These are phyloP conservation scores for Podabrus alpinus DNA, from an alignment of 2,888 invertebrate genomes.

Conservation along the genomic window DNA sequence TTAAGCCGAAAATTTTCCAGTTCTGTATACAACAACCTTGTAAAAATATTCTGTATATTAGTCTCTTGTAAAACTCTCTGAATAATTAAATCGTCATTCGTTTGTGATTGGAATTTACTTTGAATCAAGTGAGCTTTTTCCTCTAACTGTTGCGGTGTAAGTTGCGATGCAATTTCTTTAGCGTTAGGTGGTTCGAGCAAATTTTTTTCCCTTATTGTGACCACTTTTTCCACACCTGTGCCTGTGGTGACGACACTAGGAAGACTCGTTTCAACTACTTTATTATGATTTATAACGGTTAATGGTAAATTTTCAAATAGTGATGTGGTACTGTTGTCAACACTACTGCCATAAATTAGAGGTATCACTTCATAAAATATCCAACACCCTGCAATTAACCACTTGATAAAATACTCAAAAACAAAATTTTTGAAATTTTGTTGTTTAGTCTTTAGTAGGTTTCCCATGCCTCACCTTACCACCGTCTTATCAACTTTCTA, in stretches of 20 bases:
- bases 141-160: conserved; percentile 51
- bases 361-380: conserved; percentile 43
- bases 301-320: not conserved
- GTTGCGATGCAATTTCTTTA: conserved; percentile 34
- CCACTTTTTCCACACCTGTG: not conserved
- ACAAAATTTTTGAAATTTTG: conserved; percentile 32
- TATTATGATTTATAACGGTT: not conserved
- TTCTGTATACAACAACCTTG: no score
- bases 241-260: not conserved
- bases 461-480: conserved; percentile 46
- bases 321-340: not conserved
- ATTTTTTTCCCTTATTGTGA: conserved; percentile 39
- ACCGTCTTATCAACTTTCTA: conserved; percentile 35
- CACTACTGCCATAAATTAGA: conserved; percentile 27
- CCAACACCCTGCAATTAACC: conserved; percentile 51
- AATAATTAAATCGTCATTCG: no score
- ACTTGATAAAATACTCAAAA: conserved; percentile 40
- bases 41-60: no score
- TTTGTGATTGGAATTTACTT: no score
- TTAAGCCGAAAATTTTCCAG: conserved; percentile 8
- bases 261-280: not conserved
- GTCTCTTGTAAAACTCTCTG: no score
- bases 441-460: conserved; percentile 32
- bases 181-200: conserved; percentile 36
- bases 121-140: no score